Conservation (phyloP, 2,797 vertebrate species). For the Knipowitschia caucasica region DNA sequence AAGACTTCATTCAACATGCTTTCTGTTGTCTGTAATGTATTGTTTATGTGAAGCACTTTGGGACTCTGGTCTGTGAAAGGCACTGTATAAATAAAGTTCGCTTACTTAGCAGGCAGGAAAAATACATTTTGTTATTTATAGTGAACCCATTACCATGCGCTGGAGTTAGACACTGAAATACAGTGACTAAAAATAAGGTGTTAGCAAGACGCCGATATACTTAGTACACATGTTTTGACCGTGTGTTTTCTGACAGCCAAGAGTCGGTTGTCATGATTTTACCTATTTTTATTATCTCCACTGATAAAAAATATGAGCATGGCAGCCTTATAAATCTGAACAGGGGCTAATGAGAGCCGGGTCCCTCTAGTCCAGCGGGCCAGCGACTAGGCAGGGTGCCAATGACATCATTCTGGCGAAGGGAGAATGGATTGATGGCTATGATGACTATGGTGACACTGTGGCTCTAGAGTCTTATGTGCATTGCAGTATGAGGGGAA, state of each 20-base stretch:
- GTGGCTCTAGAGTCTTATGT: slow-evolving; percentile 16
- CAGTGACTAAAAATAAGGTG: too few relatives aligned
- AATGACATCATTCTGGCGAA: slow-evolving; percentile 65
- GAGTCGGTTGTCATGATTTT: slow-evolving; percentile 46
- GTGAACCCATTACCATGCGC: too few relatives aligned
- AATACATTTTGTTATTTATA: too few relatives aligned
- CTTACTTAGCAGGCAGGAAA: too few relatives aligned
- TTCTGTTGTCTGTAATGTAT: too few relatives aligned
- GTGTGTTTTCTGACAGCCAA: slow-evolving; percentile 57
- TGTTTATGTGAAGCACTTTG: too few relatives aligned
- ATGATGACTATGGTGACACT: slow-evolving; percentile 21
- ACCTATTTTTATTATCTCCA: slow-evolving; percentile 28
- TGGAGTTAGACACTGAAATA: too few relatives aligned
- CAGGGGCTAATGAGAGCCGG: slow-evolving; percentile 61
- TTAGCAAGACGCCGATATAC: slow-evolving; percentile 12
- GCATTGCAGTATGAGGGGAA: background rate
- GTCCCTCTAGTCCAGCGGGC: slow-evolving; percentile 53
- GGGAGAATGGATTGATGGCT: slow-evolving; percentile 54
- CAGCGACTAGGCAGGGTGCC: slow-evolving; percentile 49
- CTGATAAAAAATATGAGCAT: slow-evolving; percentile 57
- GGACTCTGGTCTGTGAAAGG: too few relatives aligned
- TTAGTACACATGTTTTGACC: slow-evolving; percentile 33
- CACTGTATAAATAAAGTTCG: too few relatives aligned
- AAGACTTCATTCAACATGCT: too few relatives aligned
- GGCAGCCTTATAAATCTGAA: slow-evolving; percentile 59